Conservation (phyloP, 2,888 invertebrate genomes). For the Capitulum mitella region DNA sequence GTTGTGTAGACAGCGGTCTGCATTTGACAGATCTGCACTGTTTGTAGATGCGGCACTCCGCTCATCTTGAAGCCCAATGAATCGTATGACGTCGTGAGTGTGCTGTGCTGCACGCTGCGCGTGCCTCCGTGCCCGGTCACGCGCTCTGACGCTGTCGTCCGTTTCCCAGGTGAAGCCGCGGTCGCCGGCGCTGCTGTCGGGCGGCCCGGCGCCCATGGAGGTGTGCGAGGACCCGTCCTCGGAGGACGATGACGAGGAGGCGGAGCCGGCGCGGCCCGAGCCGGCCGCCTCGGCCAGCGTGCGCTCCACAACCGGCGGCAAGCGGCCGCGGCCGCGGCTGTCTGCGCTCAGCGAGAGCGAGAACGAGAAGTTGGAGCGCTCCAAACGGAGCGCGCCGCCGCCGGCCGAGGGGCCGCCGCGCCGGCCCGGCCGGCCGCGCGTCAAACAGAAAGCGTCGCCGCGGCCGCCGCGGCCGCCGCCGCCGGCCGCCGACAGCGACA, state of each 20-base stretch:
- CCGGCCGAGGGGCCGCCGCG: conserved; percentile 9
- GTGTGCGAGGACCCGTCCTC: neutral
- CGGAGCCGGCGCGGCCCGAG: neutral
- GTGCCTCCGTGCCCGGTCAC: too few relatives aligned
- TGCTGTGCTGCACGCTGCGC: too few relatives aligned
- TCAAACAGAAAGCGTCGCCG: conserved; percentile 7
- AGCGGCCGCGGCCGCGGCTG: conserved; percentile 8
- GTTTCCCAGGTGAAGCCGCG: neutral
- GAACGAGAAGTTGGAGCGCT: neutral
- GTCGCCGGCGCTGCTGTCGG: neutral
- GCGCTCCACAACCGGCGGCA: conserved; percentile 11
- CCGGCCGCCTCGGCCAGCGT: neutral
- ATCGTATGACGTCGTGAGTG: too few relatives aligned
- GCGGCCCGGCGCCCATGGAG: conserved; percentile 1
- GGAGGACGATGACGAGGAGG: neutral
- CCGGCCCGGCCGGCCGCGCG: conserved; percentile 9
- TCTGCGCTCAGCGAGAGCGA: conserved; percentile 20
- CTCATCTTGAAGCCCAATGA: too few relatives aligned
- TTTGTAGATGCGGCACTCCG: too few relatives aligned
- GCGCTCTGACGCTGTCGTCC: too few relatives aligned
- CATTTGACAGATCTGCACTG: too few relatives aligned
- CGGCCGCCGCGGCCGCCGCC: conserved; percentile 7
- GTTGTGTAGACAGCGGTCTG: too few relatives aligned
- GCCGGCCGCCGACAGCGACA: neutral
- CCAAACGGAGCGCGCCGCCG: neutral